Evolutionary conservation across 92 coral and sea anemone genomes (phyloP), one percentile per base, ranked within the genome.

Genomic region (Heteractis magnifica): DNA sequence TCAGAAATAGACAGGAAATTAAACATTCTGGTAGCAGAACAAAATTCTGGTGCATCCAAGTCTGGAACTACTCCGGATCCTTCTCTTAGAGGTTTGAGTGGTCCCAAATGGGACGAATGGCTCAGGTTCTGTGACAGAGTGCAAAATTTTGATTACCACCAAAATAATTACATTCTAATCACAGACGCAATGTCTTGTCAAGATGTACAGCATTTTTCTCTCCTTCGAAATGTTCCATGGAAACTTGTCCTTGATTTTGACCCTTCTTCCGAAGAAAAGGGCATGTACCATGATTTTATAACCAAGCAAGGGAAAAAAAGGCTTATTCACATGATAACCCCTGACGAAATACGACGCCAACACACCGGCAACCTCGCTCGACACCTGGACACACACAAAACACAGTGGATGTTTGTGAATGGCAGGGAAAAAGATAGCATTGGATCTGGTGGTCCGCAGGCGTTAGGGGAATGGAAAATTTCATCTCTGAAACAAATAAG

Each of bases 171-270:
- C 55, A 90, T 94, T 75, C 90, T 94, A 41, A 72, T 90, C 49
- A 60, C 96, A n/a, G 97, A 90, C 87, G 87, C 90, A 20, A 85
- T 92, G 52, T 55, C 91, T 0, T 74, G 86, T 26, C 88, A 79
- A 60, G 84, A 92, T 56, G 70, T 87, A 8, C 80, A 86, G 44
- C 81, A 87, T 56, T 88, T 89, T 72, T 90, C 95, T 49, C 73
- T 51, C 64, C 82, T 94, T 60, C 85, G 94, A 87, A 86, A 85
- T 80, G 90, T 94, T 20, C 86, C 98, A 1, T 94, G 98, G 98
- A 92, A 92, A 87, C 87, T 94, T 89, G 98, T 94, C 8, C 85
- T 94, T 49, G 98, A 94, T 65, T 92, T 92, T 56, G 90, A 94
- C 76, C 94, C 93, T 5, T 82, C 82, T 81, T 94, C 97, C 3